Evolutionary conservation across 2,113 vertebrate genomes (phyloP).

Genomic region (Lycaon pictus): DNA sequence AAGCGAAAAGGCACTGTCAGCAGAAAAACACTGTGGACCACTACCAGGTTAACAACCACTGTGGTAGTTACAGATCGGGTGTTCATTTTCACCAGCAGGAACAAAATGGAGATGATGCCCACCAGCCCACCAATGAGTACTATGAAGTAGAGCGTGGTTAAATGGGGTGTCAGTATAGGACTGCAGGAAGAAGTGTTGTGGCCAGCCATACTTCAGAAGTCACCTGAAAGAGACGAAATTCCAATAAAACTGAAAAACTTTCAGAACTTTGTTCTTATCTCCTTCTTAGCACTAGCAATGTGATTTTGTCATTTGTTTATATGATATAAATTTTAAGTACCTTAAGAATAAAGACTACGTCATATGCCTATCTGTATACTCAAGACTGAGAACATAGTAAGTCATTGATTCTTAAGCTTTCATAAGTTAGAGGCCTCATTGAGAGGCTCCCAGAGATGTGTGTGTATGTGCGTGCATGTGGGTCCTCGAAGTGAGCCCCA

Average conservation of each 20-base stretch:
- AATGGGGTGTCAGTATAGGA: neutral
- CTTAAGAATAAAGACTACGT: neutral
- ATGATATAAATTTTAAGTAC: neutral
- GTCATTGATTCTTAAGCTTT: neutral
- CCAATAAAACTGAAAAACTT: neutral
- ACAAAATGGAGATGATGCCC: constrained; percentile 88
- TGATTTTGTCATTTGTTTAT: neutral
- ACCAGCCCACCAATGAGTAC: constrained; percentile 89
- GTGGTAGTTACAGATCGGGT: constrained; percentile 91
- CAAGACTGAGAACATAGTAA: neutral
- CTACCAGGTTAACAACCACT: constrained; percentile 92
- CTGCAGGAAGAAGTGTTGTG: constrained; percentile 24
- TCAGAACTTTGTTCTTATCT: neutral
- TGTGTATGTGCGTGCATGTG: neutral
- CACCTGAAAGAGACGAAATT: constrained; percentile 55
- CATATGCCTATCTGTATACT: neutral
- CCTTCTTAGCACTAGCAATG: neutral
- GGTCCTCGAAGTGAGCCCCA: no score
- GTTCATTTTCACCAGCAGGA: constrained; percentile 90
- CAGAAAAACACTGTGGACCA: constrained; percentile 92
- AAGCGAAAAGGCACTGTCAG: constrained; percentile 94
- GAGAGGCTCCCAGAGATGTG: neutral
- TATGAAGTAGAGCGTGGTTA: constrained; percentile 82
- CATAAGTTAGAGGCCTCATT: neutral
- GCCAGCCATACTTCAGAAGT: constrained; percentile 53